Percentiles rank a stretch among this genome's conserved stretches.
Conservation (phyloP, 2,888 invertebrate species). For the Drosophila borborema region DNA sequence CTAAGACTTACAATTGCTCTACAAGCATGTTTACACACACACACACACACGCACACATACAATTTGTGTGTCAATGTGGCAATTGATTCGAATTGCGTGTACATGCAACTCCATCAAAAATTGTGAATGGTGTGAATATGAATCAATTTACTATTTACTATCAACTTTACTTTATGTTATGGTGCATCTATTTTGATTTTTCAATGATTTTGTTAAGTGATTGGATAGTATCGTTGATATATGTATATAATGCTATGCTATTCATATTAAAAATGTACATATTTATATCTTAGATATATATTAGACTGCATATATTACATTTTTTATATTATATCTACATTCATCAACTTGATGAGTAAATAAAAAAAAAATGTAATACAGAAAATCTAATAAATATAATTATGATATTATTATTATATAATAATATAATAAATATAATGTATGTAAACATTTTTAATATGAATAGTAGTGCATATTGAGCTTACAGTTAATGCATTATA, state of each 20-base stretch:
- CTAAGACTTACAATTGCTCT: conserved; percentile 32
- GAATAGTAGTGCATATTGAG: neutral
- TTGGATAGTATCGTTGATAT: neutral
- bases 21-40: conserved; percentile 18
- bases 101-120: conserved; percentile 59
- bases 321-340: no score
- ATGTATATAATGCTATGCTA: neutral
- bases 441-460: neutral
- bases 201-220: neutral
- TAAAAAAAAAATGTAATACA: neutral
- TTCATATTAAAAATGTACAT: no score
- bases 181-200: neutral
- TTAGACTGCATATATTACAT: no score
- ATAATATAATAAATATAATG: no score
- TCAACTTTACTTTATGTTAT: neutral
- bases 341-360: neutral
- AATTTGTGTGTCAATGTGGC: conserved; percentile 73
- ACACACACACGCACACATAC: conserved; percentile 14
- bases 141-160: conserved; percentile 26
- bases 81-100: conserved; percentile 74
- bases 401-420: no score
- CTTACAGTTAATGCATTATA: neutral
- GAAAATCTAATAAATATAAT: neutral
- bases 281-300: no score
- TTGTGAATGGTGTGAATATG: conserved; percentile 52